phyloP scores from a whole-genome alignment of 2,888 invertebrate species.

The Aphidoletes aphidimyza region DNA sequence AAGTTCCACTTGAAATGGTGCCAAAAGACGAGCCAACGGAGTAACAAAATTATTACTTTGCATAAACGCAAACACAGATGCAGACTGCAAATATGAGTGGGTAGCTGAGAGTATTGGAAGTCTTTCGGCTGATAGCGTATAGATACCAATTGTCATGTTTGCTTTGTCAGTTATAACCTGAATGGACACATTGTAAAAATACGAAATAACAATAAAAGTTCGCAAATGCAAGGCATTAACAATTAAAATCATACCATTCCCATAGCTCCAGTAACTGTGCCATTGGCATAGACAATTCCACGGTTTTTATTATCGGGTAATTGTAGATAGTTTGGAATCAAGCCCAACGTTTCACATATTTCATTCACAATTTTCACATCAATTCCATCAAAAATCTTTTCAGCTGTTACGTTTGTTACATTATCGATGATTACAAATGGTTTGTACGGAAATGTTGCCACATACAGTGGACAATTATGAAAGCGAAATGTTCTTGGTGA shows the following conservation, averaged over 20 bases:
- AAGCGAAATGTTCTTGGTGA: not conserved
- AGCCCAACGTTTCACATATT: not conserved
- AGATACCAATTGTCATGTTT: not conserved
- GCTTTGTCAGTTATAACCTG: not conserved
- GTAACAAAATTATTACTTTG: too few species aligned
- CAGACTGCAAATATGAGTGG: not conserved
- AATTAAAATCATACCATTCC: not conserved
- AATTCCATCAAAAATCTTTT: not conserved
- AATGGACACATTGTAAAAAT: too few species aligned
- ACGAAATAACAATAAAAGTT: not conserved
- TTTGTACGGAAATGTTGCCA: not conserved
- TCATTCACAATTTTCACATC: not conserved
- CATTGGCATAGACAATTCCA: not conserved
- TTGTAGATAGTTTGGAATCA: not conserved
- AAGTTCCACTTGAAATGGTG: not conserved
- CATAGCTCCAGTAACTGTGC: not conserved
- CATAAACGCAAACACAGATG: not conserved
- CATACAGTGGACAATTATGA: not conserved
- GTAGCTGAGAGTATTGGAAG: not conserved
- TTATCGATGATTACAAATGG: not conserved
- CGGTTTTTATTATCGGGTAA: not conserved
- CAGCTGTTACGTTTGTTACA: not conserved
- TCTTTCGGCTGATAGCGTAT: not conserved
- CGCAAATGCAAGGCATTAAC: not conserved
- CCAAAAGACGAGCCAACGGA: not conserved